Evolutionary conservation across 2,113 vertebrate genomes (phyloP), one percentile per base, ranked within the genome.

Genomic region (Charina bottae): DNA sequence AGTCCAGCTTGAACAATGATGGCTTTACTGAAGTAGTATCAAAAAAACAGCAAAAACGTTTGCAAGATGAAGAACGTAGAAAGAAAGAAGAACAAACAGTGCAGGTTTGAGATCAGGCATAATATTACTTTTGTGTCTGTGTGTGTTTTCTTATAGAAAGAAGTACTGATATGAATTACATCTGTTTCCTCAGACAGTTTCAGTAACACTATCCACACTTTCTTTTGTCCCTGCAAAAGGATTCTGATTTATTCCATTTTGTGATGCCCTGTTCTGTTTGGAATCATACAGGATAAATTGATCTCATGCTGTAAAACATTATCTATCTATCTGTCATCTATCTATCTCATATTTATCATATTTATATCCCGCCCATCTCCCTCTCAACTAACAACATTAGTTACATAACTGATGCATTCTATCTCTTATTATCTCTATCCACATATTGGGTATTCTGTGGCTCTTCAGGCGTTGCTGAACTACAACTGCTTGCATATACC

Each of bases 11-110:
- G 93, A 99, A 98, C 90, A 99, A 99, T 94, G 99, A 99, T 93
- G 99, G 99, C 84, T 99, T 99, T 96, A 99, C 99, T 49, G 99
- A 99, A 96, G 99, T 99, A 33, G 99, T 99, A 84, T 99, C 99
- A 55, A 99, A 99, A 94, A 99, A 99, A 94, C 99, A 99, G 86
- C 99, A 99, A 89, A 99, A 99, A 97, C 99, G 99, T 1, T 96
- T 99, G 53, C 99, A 99, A 96, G 99, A 99, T 87, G 99, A 99
- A 93, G 99, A 99, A 93, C 98, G 99, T 90, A 97, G 99, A 93
- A 99, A 99, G 97, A 99, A 99, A 93, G 99, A 99, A 96, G 99
- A 99, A 89, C 99, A 99, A 96, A 99, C 98, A 53, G 97, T 98
- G 89, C 99, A 99, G 98, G 99, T 99, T 93, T 93, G 91, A 78